A percentile compares a stretch with the other conserved stretches of the same genome.
These are phyloP conservation scores for Sceloporus undulatus DNA, from an alignment of 2,113 vertebrate species.

Conservation along the genomic window DNA sequence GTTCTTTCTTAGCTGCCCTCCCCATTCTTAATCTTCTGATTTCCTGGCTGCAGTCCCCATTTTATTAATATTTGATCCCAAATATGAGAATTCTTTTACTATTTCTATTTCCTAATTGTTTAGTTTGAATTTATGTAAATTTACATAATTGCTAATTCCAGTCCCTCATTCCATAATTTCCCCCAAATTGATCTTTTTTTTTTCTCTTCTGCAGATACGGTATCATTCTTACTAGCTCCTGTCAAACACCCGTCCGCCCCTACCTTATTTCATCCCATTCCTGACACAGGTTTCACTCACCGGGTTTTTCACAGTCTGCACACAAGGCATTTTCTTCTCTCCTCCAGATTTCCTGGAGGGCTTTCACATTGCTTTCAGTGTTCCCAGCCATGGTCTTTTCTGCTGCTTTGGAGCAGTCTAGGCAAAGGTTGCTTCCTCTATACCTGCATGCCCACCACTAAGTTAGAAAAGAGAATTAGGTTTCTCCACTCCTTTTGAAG, in stretches of 20 bases:
- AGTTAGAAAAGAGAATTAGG: background rate
- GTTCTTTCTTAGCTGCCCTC: too few relatives aligned
- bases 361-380: constrained; percentile 26
- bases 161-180: background rate
- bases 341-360: constrained; percentile 69
- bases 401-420: background rate
- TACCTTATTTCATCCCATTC: background rate
- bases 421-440: constrained; percentile 27
- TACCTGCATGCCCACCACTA: constrained; percentile 23
- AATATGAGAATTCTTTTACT: too few relatives aligned
- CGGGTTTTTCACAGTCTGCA: constrained; percentile 53
- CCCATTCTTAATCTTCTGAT: too few relatives aligned
- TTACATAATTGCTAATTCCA: background rate
- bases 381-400: constrained; percentile 49
- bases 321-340: constrained; percentile 69
- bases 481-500: background rate
- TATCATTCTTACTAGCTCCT: background rate
- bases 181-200: background rate
- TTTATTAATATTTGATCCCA: too few relatives aligned
- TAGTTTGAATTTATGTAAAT: too few relatives aligned
- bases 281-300: background rate
- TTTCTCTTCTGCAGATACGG: background rate
- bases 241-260: background rate
- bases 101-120: too few relatives aligned
- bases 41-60: too few relatives aligned